These are phyloP conservation scores for Kradibia gibbosae DNA, from an alignment of 1,140 invertebrate species.

Conservation along the genomic window DNA sequence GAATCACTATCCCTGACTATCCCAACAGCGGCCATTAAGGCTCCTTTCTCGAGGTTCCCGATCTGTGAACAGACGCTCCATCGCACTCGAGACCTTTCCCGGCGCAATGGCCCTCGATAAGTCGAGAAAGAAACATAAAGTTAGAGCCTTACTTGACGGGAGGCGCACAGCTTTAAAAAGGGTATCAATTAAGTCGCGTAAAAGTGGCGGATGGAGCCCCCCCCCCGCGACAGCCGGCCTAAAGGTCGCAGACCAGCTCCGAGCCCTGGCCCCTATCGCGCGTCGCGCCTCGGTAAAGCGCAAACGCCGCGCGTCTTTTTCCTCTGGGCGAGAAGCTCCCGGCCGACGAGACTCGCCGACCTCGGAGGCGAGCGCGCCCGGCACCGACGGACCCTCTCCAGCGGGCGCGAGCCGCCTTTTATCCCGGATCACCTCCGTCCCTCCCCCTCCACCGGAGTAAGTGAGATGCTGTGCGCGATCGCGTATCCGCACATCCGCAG, in stretches of 20 bases:
- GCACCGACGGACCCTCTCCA: not conserved
- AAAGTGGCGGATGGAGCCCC: not conserved
- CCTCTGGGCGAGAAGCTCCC: no score
- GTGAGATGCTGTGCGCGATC: not conserved
- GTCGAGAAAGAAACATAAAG: not conserved
- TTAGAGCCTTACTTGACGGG: not conserved
- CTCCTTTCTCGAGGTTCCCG: not conserved
- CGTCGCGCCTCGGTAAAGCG: not conserved
- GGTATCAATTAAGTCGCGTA: slow-evolving; percentile 10
- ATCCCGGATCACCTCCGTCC: not conserved
- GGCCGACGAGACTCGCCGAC: no score
- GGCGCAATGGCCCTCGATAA: not conserved
- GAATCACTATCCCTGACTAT: not conserved
- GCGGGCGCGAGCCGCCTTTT: not conserved
- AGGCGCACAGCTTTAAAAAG: not conserved
- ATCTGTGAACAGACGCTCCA: not conserved
- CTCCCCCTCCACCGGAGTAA: no score
- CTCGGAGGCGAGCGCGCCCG: not conserved
- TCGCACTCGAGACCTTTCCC: not conserved
- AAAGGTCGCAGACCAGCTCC: not conserved
- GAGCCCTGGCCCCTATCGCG: not conserved
- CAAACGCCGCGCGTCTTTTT: not conserved
- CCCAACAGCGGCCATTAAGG: not conserved
- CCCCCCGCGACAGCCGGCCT: no score
- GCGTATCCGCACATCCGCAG: not conserved